phyloP scores from a whole-genome alignment of 1,140 invertebrate genomes.

The Luehdorfia chinensis region DNA sequence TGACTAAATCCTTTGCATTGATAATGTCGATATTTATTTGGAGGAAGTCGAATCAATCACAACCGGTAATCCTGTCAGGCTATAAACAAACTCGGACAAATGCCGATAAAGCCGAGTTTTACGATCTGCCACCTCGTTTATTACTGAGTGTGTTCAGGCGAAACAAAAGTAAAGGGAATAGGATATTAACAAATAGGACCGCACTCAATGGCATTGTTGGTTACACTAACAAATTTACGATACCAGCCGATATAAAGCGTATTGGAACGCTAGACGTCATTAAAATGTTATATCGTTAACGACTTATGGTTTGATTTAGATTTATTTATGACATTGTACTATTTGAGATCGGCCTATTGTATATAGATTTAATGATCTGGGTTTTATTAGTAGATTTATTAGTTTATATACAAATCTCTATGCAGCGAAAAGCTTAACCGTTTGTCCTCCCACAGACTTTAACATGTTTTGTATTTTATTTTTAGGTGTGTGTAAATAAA shows the following conservation, averaged over 20 bases:
- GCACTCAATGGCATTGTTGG: constrained; percentile 48
- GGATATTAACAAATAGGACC: constrained; percentile 57
- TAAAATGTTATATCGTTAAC: constrained; percentile 49
- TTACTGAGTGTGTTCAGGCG: constrained; percentile 37
- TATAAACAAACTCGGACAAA: constrained; percentile 64
- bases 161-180: constrained; percentile 49
- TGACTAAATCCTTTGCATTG: constrained; percentile 33
- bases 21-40: constrained; percentile 52
- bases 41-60: constrained; percentile 61
- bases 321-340: constrained; percentile 45
- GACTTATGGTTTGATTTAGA: constrained; percentile 36
- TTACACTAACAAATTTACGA: constrained; percentile 52
- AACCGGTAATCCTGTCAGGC: constrained; percentile 51
- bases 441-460: too few species aligned
- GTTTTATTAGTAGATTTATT: constrained; percentile 34
- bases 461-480: too few species aligned
- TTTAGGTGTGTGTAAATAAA: too few species aligned
- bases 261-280: constrained; percentile 41
- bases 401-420: constrained; percentile 12
- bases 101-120: constrained; percentile 58
- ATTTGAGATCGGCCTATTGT: constrained; percentile 35
- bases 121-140: constrained; percentile 70
- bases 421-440: too few species aligned
- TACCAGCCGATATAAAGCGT: constrained; percentile 33
- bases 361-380: constrained; percentile 26